Evolutionary conservation across 1,140 invertebrate species (phyloP).

Genomic region (Drosophila nigromelanica): DNA sequence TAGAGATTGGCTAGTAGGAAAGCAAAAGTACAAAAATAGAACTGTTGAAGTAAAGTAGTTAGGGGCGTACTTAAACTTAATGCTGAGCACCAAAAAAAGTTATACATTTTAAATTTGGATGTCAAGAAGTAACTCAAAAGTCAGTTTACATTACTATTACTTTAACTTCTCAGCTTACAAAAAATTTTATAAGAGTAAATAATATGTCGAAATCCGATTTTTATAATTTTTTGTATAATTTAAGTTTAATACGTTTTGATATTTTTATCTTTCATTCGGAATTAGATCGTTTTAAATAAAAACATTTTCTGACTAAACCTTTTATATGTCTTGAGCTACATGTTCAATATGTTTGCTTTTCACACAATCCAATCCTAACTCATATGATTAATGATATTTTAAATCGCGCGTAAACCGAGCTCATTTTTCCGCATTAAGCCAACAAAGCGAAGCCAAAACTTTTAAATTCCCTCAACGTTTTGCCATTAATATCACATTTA

Average conservation of each 20-base stretch:
- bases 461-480: conserved; percentile 71
- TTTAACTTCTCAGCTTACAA: too few species aligned
- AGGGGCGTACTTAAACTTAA: background rate
- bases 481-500: conserved; percentile 80
- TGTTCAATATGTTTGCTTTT: conserved; percentile 23
- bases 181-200: too few species aligned
- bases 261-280: too few species aligned
- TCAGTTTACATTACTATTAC: too few species aligned
- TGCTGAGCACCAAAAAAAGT: background rate
- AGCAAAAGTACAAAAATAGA: background rate
- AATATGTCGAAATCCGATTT: too few species aligned
- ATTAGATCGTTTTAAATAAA: too few species aligned
- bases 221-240: too few species aligned
- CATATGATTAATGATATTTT: conserved; percentile 64
- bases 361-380: background rate
- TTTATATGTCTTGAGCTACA: background rate
- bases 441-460: conserved; percentile 54
- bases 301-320: background rate
- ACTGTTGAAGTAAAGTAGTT: too few species aligned
- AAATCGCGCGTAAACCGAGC: conserved; percentile 59
- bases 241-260: too few species aligned
- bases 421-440: conserved; percentile 57
- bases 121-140: too few species aligned
- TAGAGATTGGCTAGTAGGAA: background rate
- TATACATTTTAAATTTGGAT: too few species aligned